Conservation (phyloP, 2,113 vertebrate species). For the Oncorhynchus masou region DNA sequence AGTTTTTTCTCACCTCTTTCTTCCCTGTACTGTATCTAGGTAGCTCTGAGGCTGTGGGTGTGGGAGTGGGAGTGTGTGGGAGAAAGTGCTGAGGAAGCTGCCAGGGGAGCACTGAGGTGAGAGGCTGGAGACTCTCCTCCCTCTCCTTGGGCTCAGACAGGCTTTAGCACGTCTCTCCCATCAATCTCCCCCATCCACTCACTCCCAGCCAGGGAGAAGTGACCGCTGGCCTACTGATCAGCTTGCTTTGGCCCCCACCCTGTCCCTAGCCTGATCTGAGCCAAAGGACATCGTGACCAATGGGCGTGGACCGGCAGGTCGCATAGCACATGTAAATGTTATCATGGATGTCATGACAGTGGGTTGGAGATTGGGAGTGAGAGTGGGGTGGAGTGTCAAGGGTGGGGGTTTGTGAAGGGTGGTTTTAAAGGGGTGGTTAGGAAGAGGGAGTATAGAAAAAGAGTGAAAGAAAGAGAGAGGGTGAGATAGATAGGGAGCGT, state of each 20-base stretch:
- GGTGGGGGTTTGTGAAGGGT: background rate
- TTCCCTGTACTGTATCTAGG: background rate
- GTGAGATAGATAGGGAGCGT: background rate
- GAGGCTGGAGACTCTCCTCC: slow-evolving; percentile 20
- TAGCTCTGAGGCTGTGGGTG: background rate
- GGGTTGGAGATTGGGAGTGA: slow-evolving; percentile 12
- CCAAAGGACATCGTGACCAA: slow-evolving; percentile 17
- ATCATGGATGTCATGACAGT: slow-evolving; percentile 24
- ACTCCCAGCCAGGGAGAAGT: slow-evolving; percentile 1
- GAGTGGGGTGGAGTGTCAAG: background rate
- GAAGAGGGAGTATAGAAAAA: background rate
- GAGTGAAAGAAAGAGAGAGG: background rate
- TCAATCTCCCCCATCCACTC: slow-evolving; percentile 35
- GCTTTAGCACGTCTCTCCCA: slow-evolving; percentile 31
- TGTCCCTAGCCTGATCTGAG: background rate
- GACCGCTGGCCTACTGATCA: background rate
- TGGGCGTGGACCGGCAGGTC: background rate
- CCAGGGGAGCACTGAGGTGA: slow-evolving; percentile 26
- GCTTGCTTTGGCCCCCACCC: background rate
- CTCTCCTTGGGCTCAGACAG: slow-evolving; percentile 32
- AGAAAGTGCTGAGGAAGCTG: slow-evolving; percentile 41
- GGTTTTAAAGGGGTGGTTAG: background rate
- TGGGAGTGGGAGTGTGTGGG: background rate
- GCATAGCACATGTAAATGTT: slow-evolving; percentile 24
- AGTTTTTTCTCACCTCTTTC: slow-evolving; percentile 4